Evolutionary conservation across 2,113 vertebrate genomes (phyloP).

Genomic region (Caranx ignobilis): DNA sequence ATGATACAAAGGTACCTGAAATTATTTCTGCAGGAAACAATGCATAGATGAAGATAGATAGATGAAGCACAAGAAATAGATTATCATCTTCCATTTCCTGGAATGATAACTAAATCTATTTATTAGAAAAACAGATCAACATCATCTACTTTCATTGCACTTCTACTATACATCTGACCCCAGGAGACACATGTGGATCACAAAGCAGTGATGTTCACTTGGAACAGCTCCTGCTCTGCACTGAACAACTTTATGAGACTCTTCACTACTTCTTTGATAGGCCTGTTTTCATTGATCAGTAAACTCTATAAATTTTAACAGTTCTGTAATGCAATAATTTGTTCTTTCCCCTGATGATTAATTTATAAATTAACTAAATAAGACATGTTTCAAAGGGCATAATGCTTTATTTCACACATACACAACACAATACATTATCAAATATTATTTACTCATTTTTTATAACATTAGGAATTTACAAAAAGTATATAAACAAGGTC

Average conservation of each 20-base stretch:
- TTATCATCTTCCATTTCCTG: background rate
- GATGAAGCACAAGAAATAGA: background rate
- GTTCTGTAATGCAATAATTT: background rate
- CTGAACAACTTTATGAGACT: slow-evolving; percentile 10
- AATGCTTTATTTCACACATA: slow-evolving; percentile 79
- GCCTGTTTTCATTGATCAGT: background rate
- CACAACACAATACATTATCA: slow-evolving; percentile 49
- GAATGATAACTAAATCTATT: background rate
- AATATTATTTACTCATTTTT: slow-evolving; percentile 15
- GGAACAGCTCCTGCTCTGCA: no score
- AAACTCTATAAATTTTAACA: background rate
- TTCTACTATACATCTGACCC: background rate
- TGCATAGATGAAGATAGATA: no score
- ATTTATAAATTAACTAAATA: slow-evolving; percentile 17
- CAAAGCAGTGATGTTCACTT: slow-evolving; percentile 5
- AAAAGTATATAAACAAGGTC: slow-evolving; percentile 35
- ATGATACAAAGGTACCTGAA: background rate
- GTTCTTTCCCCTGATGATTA: background rate
- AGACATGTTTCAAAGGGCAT: slow-evolving; percentile 55
- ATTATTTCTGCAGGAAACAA: background rate
- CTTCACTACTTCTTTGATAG: background rate
- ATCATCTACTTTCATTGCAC: background rate
- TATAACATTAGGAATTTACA: slow-evolving; percentile 46
- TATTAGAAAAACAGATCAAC: slow-evolving; percentile 3
- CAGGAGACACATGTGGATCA: background rate